These are phyloP conservation scores for Teleiodes luculella DNA, from an alignment of 2,888 invertebrate species.

Conservation along the genomic window DNA sequence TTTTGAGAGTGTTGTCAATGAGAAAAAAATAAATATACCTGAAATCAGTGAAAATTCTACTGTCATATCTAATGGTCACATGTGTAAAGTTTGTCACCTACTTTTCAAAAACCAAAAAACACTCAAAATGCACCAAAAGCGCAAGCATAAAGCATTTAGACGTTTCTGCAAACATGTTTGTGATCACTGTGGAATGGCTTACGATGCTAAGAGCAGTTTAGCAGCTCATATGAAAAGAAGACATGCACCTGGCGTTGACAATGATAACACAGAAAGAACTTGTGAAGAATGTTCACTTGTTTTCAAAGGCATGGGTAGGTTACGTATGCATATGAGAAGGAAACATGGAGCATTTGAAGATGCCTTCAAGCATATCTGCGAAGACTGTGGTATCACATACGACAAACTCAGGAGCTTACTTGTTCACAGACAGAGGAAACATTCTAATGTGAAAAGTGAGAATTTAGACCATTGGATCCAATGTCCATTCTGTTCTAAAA, in stretches of 20 bases:
- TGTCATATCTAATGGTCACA: conserved; percentile 28
- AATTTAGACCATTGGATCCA: conserved; percentile 51
- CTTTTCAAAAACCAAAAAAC: conserved; percentile 61
- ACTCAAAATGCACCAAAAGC: conserved; percentile 57
- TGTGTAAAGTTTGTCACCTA: conserved; percentile 66
- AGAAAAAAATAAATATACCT: conserved; percentile 24
- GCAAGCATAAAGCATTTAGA: conserved; percentile 57
- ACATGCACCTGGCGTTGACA: conserved; percentile 52
- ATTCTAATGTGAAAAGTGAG: conserved; percentile 41
- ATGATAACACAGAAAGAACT: conserved; percentile 53
- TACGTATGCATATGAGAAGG: conserved; percentile 67
- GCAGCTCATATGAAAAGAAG: conserved; percentile 63
- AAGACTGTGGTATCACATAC: conserved; percentile 62
- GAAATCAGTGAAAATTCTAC: background rate
- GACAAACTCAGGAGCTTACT: conserved; percentile 64
- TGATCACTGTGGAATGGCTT: conserved; percentile 63
- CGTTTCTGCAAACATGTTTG: conserved; percentile 57
- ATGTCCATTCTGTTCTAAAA: conserved; percentile 63
- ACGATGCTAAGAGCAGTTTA: conserved; percentile 63
- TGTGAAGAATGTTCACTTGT: conserved; percentile 67
- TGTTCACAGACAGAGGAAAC: conserved; percentile 62
- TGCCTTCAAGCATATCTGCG: conserved; percentile 55
- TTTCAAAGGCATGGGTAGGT: conserved; percentile 58
- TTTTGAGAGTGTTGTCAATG: conserved; percentile 56
- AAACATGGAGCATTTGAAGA: conserved; percentile 63